Percentiles rank a stretch among this genome's conserved stretches.
Conservation (phyloP, 1,140 invertebrate species). For the Hylaeus anthracinus region DNA sequence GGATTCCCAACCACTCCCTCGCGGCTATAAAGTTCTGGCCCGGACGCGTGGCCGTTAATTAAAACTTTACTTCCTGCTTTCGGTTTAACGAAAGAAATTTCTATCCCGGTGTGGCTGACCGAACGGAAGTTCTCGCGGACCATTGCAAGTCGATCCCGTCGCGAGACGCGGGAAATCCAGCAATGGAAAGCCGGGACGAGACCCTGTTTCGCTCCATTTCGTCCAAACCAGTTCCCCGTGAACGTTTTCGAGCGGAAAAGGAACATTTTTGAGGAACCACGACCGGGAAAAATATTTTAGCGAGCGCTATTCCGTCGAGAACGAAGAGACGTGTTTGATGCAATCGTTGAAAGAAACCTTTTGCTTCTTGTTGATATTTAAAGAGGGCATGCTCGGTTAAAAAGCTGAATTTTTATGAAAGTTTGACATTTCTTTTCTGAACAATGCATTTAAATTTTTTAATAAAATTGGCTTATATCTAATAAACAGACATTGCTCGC, state of each 20-base stretch:
- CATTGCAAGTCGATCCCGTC: constrained; percentile 17
- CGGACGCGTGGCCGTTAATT: constrained; percentile 76
- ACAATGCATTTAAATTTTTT: too few relatives aligned
- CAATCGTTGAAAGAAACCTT: too few relatives aligned
- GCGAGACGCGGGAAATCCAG: background rate
- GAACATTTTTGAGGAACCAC: background rate
- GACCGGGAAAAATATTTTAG: background rate
- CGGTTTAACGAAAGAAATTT: constrained; percentile 67
- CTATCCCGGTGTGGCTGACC: constrained; percentile 42
- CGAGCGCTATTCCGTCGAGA: background rate
- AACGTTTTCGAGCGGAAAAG: background rate
- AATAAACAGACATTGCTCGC: too few relatives aligned
- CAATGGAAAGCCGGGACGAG: too few relatives aligned
- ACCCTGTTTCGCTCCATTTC: constrained; percentile 15
- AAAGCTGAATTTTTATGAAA: too few relatives aligned
- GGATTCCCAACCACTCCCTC: constrained; percentile 67
- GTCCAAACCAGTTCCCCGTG: background rate
- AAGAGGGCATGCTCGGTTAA: too few relatives aligned
- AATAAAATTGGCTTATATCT: too few relatives aligned
- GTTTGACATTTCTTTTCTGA: too few relatives aligned
- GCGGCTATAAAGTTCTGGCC: constrained; percentile 73
- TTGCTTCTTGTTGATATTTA: too few relatives aligned
- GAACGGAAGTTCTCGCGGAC: constrained; percentile 31
- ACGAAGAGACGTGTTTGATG: background rate
- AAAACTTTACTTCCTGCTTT: constrained; percentile 74